phyloP scores from a whole-genome alignment of 2,113 vertebrate genomes.

The Ochotona princeps region DNA sequence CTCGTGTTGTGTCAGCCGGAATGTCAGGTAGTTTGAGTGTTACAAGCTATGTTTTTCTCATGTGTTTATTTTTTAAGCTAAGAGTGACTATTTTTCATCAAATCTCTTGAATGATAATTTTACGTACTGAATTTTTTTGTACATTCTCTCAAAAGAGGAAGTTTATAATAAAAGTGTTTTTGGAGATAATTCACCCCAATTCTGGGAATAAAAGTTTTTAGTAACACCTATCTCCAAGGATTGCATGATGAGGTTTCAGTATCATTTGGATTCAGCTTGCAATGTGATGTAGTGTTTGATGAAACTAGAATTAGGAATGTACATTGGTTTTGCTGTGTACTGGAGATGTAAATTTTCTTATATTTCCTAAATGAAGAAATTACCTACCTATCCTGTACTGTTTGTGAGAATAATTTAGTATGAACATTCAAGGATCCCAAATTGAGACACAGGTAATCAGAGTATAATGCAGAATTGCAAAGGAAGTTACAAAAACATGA shows the following conservation, averaged over 20 bases:
- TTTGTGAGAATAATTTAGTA: background rate
- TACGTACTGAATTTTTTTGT: constrained; percentile 6
- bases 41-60: background rate
- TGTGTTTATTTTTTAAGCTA: constrained; percentile 5
- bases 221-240: background rate
- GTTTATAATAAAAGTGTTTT: background rate
- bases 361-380: constrained; percentile 34
- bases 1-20: background rate
- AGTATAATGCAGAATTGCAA: background rate
- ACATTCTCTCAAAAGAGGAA: background rate
- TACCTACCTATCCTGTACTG: background rate
- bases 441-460: background rate
- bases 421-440: background rate
- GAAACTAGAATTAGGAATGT: background rate
- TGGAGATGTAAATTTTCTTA: background rate
- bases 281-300: background rate
- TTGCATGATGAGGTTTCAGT: constrained; percentile 11
- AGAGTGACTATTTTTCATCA: background rate
- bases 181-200: background rate
- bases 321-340: background rate
- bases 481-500: background rate
- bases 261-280: background rate
- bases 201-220: background rate
- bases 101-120: constrained; percentile 21
- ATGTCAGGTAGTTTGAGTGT: background rate